A percentile compares a stretch with the other conserved stretches of the same genome.
phyloP scores from a whole-genome alignment of 2,888 invertebrate genomes.

The Thymelicus acteon region DNA sequence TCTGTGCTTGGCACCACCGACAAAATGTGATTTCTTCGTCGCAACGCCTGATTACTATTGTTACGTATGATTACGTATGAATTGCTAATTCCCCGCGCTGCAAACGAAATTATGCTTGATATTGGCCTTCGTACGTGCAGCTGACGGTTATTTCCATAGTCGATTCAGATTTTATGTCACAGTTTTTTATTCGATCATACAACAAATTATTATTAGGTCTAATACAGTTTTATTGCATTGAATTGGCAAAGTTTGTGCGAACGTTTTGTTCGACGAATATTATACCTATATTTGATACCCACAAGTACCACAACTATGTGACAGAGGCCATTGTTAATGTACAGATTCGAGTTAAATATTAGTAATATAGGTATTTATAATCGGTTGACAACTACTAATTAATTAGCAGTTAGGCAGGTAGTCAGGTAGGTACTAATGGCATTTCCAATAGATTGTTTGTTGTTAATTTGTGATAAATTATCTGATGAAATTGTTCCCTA shows the following conservation, averaged over 20 bases:
- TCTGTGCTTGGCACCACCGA: conserved; percentile 82
- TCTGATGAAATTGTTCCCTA: too few relatives aligned
- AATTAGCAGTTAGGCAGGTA: too few relatives aligned
- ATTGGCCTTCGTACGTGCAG: conserved; percentile 13
- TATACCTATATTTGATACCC: too few relatives aligned
- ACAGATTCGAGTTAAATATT: too few relatives aligned
- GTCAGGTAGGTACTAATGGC: too few relatives aligned
- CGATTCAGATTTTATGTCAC: conserved; percentile 13
- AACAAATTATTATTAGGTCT: neutral
- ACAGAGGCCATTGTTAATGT: too few relatives aligned
- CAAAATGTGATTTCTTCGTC: conserved; percentile 78
- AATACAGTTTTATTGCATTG: neutral
- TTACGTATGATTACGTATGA: conserved; percentile 79
- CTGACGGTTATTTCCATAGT: conserved; percentile 8
- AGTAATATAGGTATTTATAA: too few relatives aligned
- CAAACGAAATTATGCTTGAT: conserved; percentile 21
- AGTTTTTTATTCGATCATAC: neutral
- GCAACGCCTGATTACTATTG: conserved; percentile 78
- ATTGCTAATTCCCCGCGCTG: conserved; percentile 66
- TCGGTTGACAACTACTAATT: too few relatives aligned
- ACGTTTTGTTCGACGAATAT: neutral
- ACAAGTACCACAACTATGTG: too few relatives aligned
- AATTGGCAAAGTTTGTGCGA: neutral
- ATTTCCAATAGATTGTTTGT: too few relatives aligned
- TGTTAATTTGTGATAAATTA: too few relatives aligned